phyloP scores from a whole-genome alignment of 2,888 invertebrate species.

The Ephialtes manifestator region DNA sequence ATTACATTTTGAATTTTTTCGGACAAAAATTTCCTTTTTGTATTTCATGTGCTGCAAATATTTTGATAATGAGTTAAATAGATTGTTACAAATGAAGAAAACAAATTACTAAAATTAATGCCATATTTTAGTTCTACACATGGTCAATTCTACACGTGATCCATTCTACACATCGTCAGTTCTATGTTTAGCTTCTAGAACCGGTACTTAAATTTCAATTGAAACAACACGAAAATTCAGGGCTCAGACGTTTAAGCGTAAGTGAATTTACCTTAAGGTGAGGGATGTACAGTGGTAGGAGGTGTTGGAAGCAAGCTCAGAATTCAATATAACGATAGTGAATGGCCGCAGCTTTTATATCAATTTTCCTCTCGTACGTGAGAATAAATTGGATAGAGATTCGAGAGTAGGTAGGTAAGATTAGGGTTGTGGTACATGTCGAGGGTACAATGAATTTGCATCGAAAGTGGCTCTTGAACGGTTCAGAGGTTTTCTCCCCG shows the following conservation, averaged over 20 bases:
- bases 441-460: slow-evolving; percentile 83
- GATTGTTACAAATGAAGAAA: too few relatives aligned
- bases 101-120: too few relatives aligned
- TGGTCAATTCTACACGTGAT: too few relatives aligned
- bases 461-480: slow-evolving; percentile 84
- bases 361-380: slow-evolving; percentile 71
- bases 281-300: slow-evolving; percentile 15
- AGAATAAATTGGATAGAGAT: slow-evolving; percentile 77
- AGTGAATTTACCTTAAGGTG: slow-evolving; percentile 3
- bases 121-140: too few relatives aligned
- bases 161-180: too few relatives aligned
- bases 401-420: slow-evolving; percentile 50
- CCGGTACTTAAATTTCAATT: background rate
- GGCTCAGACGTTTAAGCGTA: background rate
- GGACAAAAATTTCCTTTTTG: too few relatives aligned
- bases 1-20: too few relatives aligned
- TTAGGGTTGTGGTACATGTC: slow-evolving; percentile 54
- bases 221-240: background rate
- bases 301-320: slow-evolving; percentile 21
- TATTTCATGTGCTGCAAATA: too few relatives aligned
- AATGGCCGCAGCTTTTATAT: slow-evolving; percentile 72
- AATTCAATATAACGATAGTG: slow-evolving; percentile 66
- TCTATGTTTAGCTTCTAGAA: background rate
- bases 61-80: too few relatives aligned
- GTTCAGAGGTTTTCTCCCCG: slow-evolving; percentile 72